Base-by-base conservation (phyloP, 2,888 invertebrate genomes). In the Epistrophe grossulariae region DNA sequence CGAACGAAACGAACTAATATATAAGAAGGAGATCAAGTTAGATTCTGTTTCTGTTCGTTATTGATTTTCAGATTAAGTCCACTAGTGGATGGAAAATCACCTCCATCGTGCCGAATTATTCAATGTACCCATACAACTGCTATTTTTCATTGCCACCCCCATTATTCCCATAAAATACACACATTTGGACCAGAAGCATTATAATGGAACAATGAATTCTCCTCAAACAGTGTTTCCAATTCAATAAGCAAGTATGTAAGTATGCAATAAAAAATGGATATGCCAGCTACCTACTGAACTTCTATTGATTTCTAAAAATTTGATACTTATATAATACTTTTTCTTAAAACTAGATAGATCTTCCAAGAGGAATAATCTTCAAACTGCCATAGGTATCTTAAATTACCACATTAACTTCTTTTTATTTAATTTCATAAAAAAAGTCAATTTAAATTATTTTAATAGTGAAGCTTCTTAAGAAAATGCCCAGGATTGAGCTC, bases 41-140 rank as follows among this genome's bases (percentile, higher is more conserved):
- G 76, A 79, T 87, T 87, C 72, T 87, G 72, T 55, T 70, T 87
- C 87, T 87, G 85, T 83, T 83, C 72, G 76, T 72, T 87, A 87
- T 87, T 72, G 87, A 87, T 87, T 87, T 87, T 87, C 82, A 83
- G 87, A 87, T 83, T 83, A 83, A 79, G 83, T 83, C 82, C 82
- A 79, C 55, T 59, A 57, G 82, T 50, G 11, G 60, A 60, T 68
- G 74, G 74, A 66, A 73, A 62, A 72, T 48, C 43, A 64, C 50
- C 35, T n/a, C 59, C 52, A 45, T 45, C 38, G 43, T 24, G 24
- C 55, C 31, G 17, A 24, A 24, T 24, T 38, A 43, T 28, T 13
- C 45, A 55, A 11, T 62, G 45, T 74, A 71, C 8, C 28, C 5
- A n/a, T n/a, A 24, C 24, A 78, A 76, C 71, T 72, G 79, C 66